These are phyloP conservation scores for Trogon melanurus DNA, from an alignment of 2,113 vertebrate genomes.

Conservation along the genomic window DNA sequence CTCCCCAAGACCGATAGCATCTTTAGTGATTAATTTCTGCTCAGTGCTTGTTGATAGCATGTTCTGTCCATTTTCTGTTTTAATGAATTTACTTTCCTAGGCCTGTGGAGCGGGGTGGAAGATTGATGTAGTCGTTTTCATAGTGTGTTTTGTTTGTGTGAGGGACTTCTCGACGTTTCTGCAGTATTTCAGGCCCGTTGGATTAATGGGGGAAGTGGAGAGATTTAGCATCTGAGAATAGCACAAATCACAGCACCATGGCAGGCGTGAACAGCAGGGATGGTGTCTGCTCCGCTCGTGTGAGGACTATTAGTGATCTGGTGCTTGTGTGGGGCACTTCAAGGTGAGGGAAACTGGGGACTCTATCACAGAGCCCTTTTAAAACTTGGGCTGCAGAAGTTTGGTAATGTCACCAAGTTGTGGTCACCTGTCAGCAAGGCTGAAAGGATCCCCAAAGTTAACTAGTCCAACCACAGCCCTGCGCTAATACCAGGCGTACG, in stretches of 20 bases:
- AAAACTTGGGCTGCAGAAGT: background rate
- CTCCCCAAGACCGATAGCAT: fast-evolving
- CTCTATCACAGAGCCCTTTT: fast-evolving
- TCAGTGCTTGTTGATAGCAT: background rate
- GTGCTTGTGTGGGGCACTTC: background rate
- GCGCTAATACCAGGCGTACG: fast-evolving
- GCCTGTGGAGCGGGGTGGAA: fast-evolving
- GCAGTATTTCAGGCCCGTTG: background rate
- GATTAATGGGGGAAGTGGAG: background rate
- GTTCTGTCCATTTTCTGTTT: background rate
- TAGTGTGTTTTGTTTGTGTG: background rate
- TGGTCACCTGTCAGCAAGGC: background rate
- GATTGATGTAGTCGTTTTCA: background rate
- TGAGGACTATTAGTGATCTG: background rate
- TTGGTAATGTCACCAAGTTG: background rate
- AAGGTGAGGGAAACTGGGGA: background rate
- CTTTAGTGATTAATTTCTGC: background rate
- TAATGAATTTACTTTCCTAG: background rate
- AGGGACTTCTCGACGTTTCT: background rate
- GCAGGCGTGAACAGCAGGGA: background rate
- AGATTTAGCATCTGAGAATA: background rate
- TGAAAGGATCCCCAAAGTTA: background rate
- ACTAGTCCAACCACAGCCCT: background rate
- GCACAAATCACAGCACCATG: background rate
- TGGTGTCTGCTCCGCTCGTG: background rate